A percentile compares a stretch with the other conserved stretches of the same genome.
phyloP scores from a whole-genome alignment of 2,888 invertebrate species.

The Dasysyrphus tricinctus region DNA sequence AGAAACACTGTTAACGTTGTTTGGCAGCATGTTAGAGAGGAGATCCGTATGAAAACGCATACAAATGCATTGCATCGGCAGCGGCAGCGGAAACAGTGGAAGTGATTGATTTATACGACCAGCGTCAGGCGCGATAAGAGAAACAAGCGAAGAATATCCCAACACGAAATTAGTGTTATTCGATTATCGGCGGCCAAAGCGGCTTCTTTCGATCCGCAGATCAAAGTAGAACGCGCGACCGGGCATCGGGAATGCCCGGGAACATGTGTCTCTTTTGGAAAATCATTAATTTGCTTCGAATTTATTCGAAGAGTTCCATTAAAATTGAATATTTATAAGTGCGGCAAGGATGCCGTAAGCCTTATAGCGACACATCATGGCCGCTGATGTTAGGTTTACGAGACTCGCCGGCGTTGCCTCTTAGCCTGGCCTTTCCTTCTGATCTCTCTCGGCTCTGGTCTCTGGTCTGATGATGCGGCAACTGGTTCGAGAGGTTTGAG shows the following conservation, averaged over 20 bases:
- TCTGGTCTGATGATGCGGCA: neutral
- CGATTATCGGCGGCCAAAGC: conserved; percentile 69
- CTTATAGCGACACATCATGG: conserved; percentile 61
- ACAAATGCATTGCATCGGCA: conserved; percentile 39
- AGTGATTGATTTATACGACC: conserved; percentile 77
- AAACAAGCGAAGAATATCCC: conserved; percentile 76
- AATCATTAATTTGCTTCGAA: conserved; percentile 81
- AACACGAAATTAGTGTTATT: conserved; percentile 77
- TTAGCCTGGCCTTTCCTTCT: neutral
- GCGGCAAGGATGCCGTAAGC: conserved; percentile 60
- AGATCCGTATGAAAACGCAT: conserved; percentile 46
- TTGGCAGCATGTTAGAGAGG: conserved; percentile 39
- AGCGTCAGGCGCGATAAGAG: conserved; percentile 76
- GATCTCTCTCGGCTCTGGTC: neutral
- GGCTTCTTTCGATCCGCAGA: conserved; percentile 74
- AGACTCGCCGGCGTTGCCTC: conserved; percentile 68
- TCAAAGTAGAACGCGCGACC: conserved; percentile 72
- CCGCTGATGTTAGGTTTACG: conserved; percentile 47
- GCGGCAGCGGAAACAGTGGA: conserved; percentile 40
- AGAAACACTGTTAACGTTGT: conserved; percentile 50
- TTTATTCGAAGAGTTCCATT: conserved; percentile 79
- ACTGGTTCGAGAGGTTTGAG: conserved; percentile 50
- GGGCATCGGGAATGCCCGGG: conserved; percentile 71
- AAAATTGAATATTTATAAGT: conserved; percentile 80
- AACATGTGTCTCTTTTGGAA: conserved; percentile 80